Evolutionary conservation across 1,140 invertebrate genomes (phyloP).

Genomic region (Lethrus apterus): DNA sequence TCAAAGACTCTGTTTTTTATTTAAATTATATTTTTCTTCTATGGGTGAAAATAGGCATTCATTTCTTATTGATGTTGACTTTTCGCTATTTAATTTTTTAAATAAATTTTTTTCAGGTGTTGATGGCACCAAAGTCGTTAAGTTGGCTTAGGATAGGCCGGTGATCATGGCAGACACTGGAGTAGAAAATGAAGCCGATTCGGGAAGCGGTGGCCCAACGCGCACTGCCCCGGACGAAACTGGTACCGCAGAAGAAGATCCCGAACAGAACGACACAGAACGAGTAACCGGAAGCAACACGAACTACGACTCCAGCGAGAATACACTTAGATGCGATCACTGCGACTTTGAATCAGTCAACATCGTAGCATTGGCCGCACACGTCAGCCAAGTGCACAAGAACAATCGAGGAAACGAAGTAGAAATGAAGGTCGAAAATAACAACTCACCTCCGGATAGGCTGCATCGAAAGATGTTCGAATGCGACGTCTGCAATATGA

Average conservation of each 20-base stretch:
- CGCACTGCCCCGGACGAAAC: constrained; percentile 16
- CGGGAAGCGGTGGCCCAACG: constrained; percentile 29
- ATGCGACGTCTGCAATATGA: constrained; percentile 92
- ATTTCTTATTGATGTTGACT: background rate
- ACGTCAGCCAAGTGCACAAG: constrained; percentile 51
- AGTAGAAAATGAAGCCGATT: constrained; percentile 41
- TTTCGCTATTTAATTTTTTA: background rate
- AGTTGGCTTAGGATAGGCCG: constrained; percentile 18
- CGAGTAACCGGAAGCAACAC: constrained; percentile 46
- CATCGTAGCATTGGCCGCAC: constrained; percentile 50
- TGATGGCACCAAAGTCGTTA: constrained; percentile 8
- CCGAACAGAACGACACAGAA: constrained; percentile 37
- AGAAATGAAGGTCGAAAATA: constrained; percentile 37
- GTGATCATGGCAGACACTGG: constrained; percentile 41
- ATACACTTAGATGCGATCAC: constrained; percentile 54
- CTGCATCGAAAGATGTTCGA: constrained; percentile 78
- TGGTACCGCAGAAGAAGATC: constrained; percentile 27
- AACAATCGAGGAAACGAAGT: constrained; percentile 43
- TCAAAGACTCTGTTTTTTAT: no score
- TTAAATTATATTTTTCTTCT: background rate
- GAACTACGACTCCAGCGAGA: constrained; percentile 56
- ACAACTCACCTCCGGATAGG: constrained; percentile 40
- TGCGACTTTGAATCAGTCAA: constrained; percentile 62
- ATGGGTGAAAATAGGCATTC: constrained; percentile 1
- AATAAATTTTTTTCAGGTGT: constrained; percentile 3